Evolutionary conservation across 2,888 invertebrate species (phyloP).

Genomic region (Plemyria rubiginata): DNA sequence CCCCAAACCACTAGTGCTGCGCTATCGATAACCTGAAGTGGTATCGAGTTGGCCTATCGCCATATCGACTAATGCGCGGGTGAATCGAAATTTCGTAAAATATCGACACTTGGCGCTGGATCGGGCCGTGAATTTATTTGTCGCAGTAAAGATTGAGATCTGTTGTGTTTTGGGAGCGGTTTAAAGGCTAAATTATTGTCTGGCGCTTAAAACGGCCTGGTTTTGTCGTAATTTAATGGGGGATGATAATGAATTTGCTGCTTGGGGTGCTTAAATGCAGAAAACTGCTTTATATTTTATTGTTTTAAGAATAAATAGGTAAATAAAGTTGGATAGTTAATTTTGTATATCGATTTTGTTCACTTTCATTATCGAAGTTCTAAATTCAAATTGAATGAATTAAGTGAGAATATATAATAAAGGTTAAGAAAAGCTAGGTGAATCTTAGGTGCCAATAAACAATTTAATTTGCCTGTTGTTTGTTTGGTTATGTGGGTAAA

Average conservation of each 20-base stretch:
- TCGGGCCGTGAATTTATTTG: constrained; percentile 35
- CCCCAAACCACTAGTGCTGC: constrained; percentile 25
- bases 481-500: no score
- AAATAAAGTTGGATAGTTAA: background rate
- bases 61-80: constrained; percentile 37
- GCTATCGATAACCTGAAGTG: constrained; percentile 23
- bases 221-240: constrained; percentile 9
- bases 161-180: constrained; percentile 16
- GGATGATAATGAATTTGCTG: constrained; percentile 5
- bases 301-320: background rate
- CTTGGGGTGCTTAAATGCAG: background rate
- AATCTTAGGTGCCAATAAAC: no score
- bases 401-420: no score
- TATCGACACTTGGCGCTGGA: constrained; percentile 39
- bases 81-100: constrained; percentile 41
- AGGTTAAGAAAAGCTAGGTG: no score
- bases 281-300: background rate
- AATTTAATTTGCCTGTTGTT: no score
- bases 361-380: no score
- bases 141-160: constrained; percentile 30
- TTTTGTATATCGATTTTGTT: background rate
- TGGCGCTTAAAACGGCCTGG: constrained; percentile 4
- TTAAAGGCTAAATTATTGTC: constrained; percentile 17
- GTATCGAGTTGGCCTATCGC: constrained; percentile 32
- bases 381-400: no score